Conservation (phyloP, 1,140 invertebrate species). For the Macrobrachium nipponense region DNA sequence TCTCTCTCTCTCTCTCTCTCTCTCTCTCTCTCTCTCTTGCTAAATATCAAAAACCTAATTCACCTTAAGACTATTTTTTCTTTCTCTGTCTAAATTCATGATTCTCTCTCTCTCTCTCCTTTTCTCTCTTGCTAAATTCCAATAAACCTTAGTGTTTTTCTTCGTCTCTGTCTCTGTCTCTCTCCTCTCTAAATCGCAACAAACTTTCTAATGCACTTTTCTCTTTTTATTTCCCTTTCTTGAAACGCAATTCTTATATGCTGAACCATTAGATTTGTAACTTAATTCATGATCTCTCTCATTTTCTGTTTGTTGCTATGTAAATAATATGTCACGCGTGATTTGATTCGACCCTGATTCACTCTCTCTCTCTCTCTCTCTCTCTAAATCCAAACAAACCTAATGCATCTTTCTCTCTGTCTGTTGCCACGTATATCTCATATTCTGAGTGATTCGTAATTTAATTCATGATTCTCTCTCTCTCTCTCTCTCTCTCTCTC, state of each 20-base stretch:
- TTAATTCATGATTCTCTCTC: no score
- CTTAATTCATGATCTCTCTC: not conserved
- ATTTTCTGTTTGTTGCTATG: no score
- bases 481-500: conserved; percentile 1
- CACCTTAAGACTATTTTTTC: not conserved
- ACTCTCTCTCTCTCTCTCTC: not conserved
- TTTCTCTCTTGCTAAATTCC: not conserved
- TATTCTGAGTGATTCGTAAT: no score
- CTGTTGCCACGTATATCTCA: no score
- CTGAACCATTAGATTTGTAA: no score
- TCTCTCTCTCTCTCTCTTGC: not conserved
- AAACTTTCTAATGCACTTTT: not conserved
- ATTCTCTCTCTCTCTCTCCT: not conserved
- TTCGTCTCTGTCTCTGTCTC: no score
- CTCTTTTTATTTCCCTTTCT: not conserved
- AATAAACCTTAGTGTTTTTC: no score
- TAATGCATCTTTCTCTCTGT: not conserved
- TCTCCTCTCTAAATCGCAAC: not conserved
- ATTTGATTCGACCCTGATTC: no score
- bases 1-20: not conserved
- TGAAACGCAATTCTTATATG: no score
- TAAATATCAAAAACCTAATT: not conserved
- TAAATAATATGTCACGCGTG: no score
- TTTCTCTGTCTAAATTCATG: not conserved
- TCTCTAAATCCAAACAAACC: not conserved